Conservation (phyloP, 2,888 invertebrate species). For the Sisyra terminalis region DNA sequence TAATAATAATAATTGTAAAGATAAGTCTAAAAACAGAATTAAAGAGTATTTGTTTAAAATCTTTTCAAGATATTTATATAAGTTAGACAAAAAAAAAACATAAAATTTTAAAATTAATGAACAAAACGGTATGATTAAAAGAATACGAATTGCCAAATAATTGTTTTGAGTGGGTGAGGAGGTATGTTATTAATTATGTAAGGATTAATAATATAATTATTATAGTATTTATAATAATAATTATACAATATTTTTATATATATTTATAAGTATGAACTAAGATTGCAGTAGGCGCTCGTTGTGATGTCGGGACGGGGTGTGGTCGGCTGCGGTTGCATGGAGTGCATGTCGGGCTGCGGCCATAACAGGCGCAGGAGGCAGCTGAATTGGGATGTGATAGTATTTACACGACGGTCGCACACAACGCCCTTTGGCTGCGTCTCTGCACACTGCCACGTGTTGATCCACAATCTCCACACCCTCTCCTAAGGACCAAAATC, state of each 20-base stretch:
- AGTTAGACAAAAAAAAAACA: too few relatives aligned
- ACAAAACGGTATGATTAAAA: too few relatives aligned
- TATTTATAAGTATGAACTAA: conserved; percentile 10
- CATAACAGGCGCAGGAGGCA: conserved; percentile 70
- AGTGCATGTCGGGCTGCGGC: conserved; percentile 29
- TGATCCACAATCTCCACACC: conserved; percentile 90
- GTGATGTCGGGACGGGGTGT: conserved; percentile 31
- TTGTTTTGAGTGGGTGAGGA: too few relatives aligned
- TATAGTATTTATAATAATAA: background rate
- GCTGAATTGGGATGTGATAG: conserved; percentile 87
- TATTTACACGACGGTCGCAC: conserved; percentile 90
- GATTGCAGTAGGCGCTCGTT: conserved; percentile 17
- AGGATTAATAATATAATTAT: too few relatives aligned
- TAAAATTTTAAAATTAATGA: too few relatives aligned
- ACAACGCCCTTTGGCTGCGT: conserved; percentile 88
- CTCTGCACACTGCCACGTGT: conserved; percentile 90
- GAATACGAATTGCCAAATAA: too few relatives aligned
- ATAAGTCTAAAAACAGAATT: background rate
- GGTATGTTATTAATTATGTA: too few relatives aligned
- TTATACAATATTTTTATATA: background rate
- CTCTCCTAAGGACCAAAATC: conserved; percentile 56
- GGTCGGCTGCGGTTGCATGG: conserved; percentile 16
- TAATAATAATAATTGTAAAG: conserved; percentile 6
- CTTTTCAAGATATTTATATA: too few relatives aligned
- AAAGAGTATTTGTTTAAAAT: too few relatives aligned